A percentile compares a stretch with the other conserved stretches of the same genome.
These are phyloP conservation scores for Sebastes glaucus DNA, from an alignment of 2,797 vertebrate species.

Conservation along the genomic window DNA sequence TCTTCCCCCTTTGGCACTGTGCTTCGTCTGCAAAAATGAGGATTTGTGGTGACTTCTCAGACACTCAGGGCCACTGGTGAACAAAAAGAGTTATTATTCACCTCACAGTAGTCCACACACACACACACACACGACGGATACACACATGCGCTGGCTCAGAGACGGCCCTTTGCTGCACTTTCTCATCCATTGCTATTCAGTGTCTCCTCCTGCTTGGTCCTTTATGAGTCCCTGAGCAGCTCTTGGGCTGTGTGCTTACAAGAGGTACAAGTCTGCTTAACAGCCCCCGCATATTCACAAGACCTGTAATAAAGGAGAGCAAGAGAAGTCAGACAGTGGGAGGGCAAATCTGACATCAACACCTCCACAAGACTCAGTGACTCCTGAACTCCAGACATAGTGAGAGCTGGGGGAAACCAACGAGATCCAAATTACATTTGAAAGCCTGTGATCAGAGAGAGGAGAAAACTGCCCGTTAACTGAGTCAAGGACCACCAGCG, in stretches of 20 bases:
- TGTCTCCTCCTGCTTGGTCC: constrained; percentile 43
- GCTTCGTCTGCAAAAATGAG: constrained; percentile 80
- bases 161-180: constrained; percentile 45
- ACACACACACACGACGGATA: background rate
- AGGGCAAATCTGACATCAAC: constrained; percentile 31
- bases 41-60: constrained; percentile 71
- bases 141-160: background rate
- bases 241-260: constrained; percentile 53
- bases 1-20: constrained; percentile 62
- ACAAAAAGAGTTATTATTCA: constrained; percentile 79
- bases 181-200: constrained; percentile 67
- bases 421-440: background rate
- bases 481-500: background rate
- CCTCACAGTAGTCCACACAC: constrained; percentile 54
- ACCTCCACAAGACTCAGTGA: background rate
- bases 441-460: background rate
- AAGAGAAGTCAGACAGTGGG: constrained; percentile 3
- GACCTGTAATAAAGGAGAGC: background rate
- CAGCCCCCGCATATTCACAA: constrained; percentile 53
- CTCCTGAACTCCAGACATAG: background rate
- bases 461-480: background rate
- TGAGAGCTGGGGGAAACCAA: background rate
- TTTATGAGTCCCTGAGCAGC: constrained; percentile 63
- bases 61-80: constrained; percentile 69
- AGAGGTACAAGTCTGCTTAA: constrained; percentile 59